phyloP scores from a whole-genome alignment of 2,888 invertebrate genomes.

The Apotomis capreana region DNA sequence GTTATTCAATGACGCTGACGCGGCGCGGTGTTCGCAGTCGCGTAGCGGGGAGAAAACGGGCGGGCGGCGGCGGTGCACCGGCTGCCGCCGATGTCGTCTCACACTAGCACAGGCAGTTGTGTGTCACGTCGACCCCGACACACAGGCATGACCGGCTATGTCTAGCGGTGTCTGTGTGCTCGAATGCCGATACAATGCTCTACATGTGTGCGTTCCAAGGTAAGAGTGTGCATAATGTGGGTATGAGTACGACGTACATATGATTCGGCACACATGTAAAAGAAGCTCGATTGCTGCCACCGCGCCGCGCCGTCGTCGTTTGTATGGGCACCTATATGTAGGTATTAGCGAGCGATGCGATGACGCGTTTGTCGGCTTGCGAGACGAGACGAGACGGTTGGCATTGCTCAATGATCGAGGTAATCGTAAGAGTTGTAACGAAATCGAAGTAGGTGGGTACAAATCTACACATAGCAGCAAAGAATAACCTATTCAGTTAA shows the following conservation, averaged over 20 bases:
- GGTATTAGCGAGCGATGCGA: constrained; percentile 79
- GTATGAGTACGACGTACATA: constrained; percentile 56
- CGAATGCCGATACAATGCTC: constrained; percentile 64
- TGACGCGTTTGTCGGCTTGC: constrained; percentile 82
- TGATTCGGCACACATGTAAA: constrained; percentile 68
- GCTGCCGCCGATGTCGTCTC: constrained; percentile 79
- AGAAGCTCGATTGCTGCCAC: constrained; percentile 76
- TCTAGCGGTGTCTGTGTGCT: constrained; percentile 77
- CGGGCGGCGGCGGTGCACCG: constrained; percentile 75
- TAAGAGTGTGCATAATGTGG: constrained; percentile 63
- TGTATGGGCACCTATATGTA: constrained; percentile 79
- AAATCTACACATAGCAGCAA: constrained; percentile 18
- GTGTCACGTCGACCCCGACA: constrained; percentile 64
- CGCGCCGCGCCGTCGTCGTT: constrained; percentile 61
- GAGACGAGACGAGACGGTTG: constrained; percentile 77
- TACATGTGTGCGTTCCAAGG: constrained; percentile 62
- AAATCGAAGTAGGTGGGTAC: constrained; percentile 37
- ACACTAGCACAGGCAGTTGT: constrained; percentile 61
- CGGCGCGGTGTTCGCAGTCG: constrained; percentile 78
- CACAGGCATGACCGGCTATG: constrained; percentile 63
- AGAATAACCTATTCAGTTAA: constrained; percentile 1
- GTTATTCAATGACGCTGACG: constrained; percentile 83
- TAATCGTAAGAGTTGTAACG: constrained; percentile 66
- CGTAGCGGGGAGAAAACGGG: constrained; percentile 76
- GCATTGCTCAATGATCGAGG: constrained; percentile 83